Conservation (phyloP, 2,888 invertebrate genomes). For the Drosophila gaucha region DNA sequence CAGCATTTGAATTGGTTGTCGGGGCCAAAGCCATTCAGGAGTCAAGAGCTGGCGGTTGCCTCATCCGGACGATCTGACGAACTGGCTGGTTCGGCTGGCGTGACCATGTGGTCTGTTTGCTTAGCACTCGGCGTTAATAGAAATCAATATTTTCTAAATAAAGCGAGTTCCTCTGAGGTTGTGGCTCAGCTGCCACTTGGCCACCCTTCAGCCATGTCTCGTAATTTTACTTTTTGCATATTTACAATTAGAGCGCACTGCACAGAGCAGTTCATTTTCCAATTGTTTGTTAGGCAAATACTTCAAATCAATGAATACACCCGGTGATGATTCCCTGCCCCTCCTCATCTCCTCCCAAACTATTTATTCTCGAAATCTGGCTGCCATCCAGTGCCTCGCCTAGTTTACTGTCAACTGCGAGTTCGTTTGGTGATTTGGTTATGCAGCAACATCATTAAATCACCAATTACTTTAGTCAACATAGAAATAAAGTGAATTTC, state of each 20-base stretch:
- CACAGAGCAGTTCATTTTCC: conserved; percentile 67
- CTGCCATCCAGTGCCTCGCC: conserved; percentile 3
- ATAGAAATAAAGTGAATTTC: conserved; percentile 77
- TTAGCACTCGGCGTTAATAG: conserved; percentile 72
- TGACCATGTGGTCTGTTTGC: conserved; percentile 50
- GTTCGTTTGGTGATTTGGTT: conserved; percentile 79
- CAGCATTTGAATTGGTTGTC: conserved; percentile 52
- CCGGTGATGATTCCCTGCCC: conserved; percentile 24
- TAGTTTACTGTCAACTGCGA: conserved; percentile 40
- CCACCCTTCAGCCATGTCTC: conserved; percentile 48
- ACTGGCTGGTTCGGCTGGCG: neutral
- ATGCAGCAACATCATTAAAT: conserved; percentile 80
- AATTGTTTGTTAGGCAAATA: conserved; percentile 75
- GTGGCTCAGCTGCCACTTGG: conserved; percentile 19
- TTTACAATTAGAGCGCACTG: conserved; percentile 70
- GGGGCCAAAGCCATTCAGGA: conserved; percentile 48
- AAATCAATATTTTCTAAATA: conserved; percentile 79
- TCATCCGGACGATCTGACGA: conserved; percentile 17
- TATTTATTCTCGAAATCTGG: neutral
- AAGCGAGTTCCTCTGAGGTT: conserved; percentile 41
- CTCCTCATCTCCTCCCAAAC: neutral
- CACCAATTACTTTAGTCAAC: conserved; percentile 79
- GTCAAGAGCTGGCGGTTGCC: conserved; percentile 51
- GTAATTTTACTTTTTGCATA: conserved; percentile 77
- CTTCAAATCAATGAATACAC: conserved; percentile 62